Evolutionary conservation across 2,797 vertebrate species (phyloP), one percentile per base, ranked within the genome.

Genomic region (Rhynchonycteris naso): DNA sequence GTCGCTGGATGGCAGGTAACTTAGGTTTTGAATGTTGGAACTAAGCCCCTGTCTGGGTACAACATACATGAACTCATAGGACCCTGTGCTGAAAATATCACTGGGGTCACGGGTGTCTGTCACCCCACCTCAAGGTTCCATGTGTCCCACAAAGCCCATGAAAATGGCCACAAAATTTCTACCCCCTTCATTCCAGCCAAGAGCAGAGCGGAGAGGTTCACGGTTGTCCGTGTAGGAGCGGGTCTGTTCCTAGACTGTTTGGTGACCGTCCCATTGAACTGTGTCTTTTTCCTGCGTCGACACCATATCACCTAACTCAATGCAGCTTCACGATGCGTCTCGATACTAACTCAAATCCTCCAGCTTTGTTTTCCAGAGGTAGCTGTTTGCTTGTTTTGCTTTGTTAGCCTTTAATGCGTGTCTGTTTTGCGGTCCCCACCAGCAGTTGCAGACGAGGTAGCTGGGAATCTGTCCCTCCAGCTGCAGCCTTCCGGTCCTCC

Each of bases 171-270:
- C 5, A 52, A 22, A 66, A 18, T 14, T 10, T 33, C 80, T 19
- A 18, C 56, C 26, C 80, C 30, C 61, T 66, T 66, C 80, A 1
- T 11, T 11, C 80, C 43, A 66, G 80, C 43, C 14, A 21, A 21
- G 14, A 33, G 6, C 47, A 11, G 18, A 24, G 52, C 35, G 68
- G 28, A 26, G 35, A 58, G 35, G 2, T 68, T 43, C n/a, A 9
- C 21, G 6, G 26, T 16, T 9, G 21, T 24, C 50, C 47, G 0
- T 22, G 22, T 15, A 15, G 30, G 33, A 22, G 3, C 1, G 1
- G 22, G 54, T 52, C 65, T 81, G 26, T 35, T 30, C 24, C 78
- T 30, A 82, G 88, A 63, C 13, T 50, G 21, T 28, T 28, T 63
- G 8, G 26, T n/a, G 66, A 66, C 43, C 38, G 11, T 61, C 52